Conservation (phyloP, 2,797 vertebrate genomes). For the Leontopithecus rosalia region DNA sequence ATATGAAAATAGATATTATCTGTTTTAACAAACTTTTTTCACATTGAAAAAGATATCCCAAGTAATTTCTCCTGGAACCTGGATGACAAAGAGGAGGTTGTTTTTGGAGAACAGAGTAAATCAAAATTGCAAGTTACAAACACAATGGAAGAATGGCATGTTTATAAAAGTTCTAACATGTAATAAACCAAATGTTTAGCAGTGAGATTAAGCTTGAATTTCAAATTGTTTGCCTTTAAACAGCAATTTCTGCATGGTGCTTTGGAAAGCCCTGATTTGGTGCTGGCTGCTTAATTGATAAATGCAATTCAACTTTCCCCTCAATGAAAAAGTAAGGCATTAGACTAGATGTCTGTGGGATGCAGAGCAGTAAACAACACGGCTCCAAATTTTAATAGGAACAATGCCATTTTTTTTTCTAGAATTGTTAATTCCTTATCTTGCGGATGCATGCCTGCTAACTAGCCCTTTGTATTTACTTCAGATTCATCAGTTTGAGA, state of each 20-base stretch:
- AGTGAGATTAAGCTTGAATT: constrained; percentile 40
- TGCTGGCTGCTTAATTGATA: constrained; percentile 57
- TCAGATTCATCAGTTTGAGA: constrained; percentile 69
- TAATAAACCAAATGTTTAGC: constrained; percentile 1
- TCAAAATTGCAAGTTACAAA: constrained; percentile 13
- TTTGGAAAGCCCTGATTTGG: constrained; percentile 43
- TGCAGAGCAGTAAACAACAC: constrained; percentile 62
- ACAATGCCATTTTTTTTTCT: constrained; percentile 59
- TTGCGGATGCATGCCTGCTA: constrained; percentile 68
- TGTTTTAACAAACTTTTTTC: constrained; percentile 35
- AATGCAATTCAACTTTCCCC: constrained; percentile 57
- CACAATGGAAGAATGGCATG: background rate
- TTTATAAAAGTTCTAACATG: constrained; percentile 34
- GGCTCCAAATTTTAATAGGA: constrained; percentile 72
- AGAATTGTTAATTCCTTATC: constrained; percentile 81
- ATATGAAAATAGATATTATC: background rate
- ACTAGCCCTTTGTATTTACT: constrained; percentile 72
- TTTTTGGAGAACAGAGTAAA: constrained; percentile 5
- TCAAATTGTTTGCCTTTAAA: constrained; percentile 29
- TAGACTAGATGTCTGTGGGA: constrained; percentile 46
- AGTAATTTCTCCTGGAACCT: background rate
- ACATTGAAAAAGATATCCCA: background rate
- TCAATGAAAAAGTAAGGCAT: constrained; percentile 55
- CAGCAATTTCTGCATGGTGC: background rate
- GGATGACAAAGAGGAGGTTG: background rate